These are phyloP conservation scores for Ruditapes philippinarum DNA, from an alignment of 1,140 invertebrate species.

Conservation along the genomic window DNA sequence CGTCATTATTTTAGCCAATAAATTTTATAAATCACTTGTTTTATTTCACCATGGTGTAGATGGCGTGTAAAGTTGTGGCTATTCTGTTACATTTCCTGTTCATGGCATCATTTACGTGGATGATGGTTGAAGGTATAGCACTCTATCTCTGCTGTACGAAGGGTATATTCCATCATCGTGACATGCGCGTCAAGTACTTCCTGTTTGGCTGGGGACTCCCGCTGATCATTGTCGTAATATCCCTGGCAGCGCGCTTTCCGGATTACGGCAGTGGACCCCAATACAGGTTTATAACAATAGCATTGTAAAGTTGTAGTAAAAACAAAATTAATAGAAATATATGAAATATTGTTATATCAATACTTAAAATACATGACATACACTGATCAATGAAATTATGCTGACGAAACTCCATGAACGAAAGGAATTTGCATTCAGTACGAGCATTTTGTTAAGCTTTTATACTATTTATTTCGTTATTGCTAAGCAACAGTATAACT, in stretches of 20 bases:
- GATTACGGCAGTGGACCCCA: slow-evolving; percentile 73
- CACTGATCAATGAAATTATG: too few species aligned
- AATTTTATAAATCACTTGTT: too few species aligned
- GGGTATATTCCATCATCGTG: slow-evolving; percentile 69
- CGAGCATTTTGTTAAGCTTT: too few species aligned
- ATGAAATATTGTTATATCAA: neutral
- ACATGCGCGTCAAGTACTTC: slow-evolving; percentile 74
- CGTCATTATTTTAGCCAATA: too few species aligned
- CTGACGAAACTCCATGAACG: too few species aligned
- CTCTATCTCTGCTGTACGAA: slow-evolving; percentile 89
- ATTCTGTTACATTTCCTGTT: slow-evolving; percentile 97
- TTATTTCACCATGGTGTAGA: too few species aligned
- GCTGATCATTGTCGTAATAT: slow-evolving; percentile 73
- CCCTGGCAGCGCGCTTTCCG: slow-evolving; percentile 73
- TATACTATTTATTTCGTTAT: too few species aligned
- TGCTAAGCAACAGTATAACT: too few species aligned
- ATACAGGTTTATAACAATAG: slow-evolving; percentile 71
- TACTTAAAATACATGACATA: too few species aligned
- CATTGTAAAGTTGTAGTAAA: too few species aligned
- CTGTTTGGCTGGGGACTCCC: slow-evolving; percentile 78
- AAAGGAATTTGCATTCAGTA: too few species aligned
- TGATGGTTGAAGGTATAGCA: slow-evolving; percentile 94
- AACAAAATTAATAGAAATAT: neutral
- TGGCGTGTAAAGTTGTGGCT: slow-evolving; percentile 96
- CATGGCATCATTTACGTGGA: slow-evolving; percentile 97